A percentile compares a stretch with the other conserved stretches of the same genome.
Conservation (phyloP, 2,113 vertebrate genomes). For the Patagioenas fasciata region DNA sequence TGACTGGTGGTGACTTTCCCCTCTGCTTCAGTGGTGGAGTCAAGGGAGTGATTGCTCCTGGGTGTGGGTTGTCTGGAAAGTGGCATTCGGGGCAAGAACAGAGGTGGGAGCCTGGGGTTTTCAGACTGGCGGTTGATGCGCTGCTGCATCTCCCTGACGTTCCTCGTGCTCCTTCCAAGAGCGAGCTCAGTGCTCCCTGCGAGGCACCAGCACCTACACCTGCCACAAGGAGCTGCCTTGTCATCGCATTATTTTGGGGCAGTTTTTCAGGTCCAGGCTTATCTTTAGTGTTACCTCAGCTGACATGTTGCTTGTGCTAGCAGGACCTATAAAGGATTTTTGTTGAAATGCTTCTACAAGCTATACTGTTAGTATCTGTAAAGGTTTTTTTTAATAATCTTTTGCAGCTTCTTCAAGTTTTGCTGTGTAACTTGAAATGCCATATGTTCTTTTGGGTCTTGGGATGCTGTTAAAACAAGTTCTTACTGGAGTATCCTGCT, state of each 20-base stretch:
- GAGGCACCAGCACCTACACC: background rate
- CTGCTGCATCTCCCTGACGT: background rate
- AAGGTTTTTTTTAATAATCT: background rate
- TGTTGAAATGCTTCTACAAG: background rate
- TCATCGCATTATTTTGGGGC: background rate
- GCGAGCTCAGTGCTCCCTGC: background rate
- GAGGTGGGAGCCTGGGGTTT: background rate
- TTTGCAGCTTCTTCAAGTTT: background rate
- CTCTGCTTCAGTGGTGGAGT: background rate
- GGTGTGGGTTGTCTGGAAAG: background rate
- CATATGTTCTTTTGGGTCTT: background rate
- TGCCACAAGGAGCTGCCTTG: background rate
- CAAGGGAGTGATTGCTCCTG: background rate
- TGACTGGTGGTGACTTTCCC: background rate
- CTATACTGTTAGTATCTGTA: background rate
- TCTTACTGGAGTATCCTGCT: background rate
- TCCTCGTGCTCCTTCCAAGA: background rate
- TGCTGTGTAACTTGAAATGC: background rate
- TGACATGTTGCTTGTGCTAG: background rate
- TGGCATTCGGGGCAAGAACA: background rate
- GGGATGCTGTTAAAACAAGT: background rate
- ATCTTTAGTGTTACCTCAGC: background rate
- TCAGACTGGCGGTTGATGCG: rapidly evolving
- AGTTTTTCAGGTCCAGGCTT: background rate
- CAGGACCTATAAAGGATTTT: background rate